Base-by-base conservation (phyloP, 2,797 vertebrate genomes). In the Pyrrhura leucotis region DNA sequence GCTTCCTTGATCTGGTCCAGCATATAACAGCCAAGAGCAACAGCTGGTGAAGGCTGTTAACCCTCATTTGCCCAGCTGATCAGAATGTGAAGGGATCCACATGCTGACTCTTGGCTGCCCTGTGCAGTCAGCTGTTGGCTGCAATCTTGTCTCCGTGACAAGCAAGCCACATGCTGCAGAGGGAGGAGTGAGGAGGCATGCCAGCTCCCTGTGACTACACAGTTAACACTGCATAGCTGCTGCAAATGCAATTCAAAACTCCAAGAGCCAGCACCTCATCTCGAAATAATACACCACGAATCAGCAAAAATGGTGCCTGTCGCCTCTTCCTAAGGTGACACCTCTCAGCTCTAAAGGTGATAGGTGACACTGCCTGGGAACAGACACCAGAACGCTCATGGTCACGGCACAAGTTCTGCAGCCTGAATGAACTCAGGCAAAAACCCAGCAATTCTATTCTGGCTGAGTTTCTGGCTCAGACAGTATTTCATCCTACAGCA, bases 31-130 rank as follows among this genome's bases (percentile, higher is more conserved):
- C 74, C 86, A 69, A 77, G n/a, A 89, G 50, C 78, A 95, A 54
- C 92, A 92, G 89, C 67, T 82, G 89, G 79, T 42, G 79, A 50
- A 68, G 56, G 83, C 79, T 53, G 71, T 51, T 90, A 81, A 88
- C 86, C 66, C 79, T 61, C 79, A 11, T 61, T 42, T 42, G 66
- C 25, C 86, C 94, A 78, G 92, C 78, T 77, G 89, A 50, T 53
- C 48, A 31, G 63, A 75, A 45, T 5, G 10, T 1, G 2, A 72
- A n/a, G 37, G 74, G 74, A 65, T 16, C 73, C 68, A 29, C 51
- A 6, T 0, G n/a, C 85, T 35, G 62, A 15, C 78, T 91, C 89
- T 19, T 80, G 78, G 87, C 93, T 75, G 78, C 39, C 58, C 73
- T 48, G 56, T 1, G n/a, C 58, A 86, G 82, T 69, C 88, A 78